A percentile compares a stretch with the other conserved stretches of the same genome.
Conservation (phyloP, 1,140 invertebrate genomes). For the Drosophila rufa region DNA sequence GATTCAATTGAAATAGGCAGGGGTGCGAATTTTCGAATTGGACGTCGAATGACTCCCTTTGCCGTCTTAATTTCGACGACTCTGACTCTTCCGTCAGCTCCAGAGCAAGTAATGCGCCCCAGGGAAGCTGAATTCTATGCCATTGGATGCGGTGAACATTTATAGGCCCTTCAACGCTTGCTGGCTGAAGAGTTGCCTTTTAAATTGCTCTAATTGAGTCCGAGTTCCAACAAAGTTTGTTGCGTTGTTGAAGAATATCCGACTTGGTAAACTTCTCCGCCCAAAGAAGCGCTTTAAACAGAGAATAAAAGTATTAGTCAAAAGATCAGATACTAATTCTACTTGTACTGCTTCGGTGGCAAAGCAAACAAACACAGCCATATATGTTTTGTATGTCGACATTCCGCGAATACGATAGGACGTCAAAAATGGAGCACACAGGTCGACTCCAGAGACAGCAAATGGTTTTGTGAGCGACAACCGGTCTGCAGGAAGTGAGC, state of each 20-base stretch:
- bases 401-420: background rate
- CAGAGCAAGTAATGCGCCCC: background rate
- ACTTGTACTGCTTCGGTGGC: background rate
- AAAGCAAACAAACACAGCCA: too few species aligned
- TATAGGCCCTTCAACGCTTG: background rate
- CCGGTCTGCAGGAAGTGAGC: background rate
- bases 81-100: conserved; percentile 2
- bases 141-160: background rate
- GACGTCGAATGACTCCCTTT: background rate
- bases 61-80: background rate
- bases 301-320: background rate
- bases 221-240: background rate
- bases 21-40: too few species aligned
- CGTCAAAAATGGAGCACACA: background rate
- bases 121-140: background rate
- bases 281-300: too few species aligned
- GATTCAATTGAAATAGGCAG: background rate
- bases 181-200: background rate
- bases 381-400: too few species aligned
- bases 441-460: background rate
- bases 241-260: background rate
- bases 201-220: background rate
- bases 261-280: background rate
- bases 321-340: background rate
- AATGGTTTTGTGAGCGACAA: background rate